Conservation (phyloP, 2,797 vertebrate species). For the Chromis chromis region DNA sequence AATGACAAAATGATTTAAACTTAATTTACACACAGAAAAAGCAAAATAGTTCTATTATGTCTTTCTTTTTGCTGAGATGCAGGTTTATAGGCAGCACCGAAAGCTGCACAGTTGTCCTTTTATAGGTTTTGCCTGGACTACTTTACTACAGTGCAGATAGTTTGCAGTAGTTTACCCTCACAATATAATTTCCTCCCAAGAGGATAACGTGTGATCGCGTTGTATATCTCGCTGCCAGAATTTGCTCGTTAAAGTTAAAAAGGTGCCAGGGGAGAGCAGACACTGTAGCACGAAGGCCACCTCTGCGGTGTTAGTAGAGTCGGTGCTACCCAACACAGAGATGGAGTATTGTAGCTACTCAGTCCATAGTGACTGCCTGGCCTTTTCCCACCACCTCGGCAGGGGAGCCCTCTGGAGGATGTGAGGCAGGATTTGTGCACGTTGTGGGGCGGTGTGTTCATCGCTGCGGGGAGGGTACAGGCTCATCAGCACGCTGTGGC, state of each 20-base stretch:
- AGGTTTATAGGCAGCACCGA: background rate
- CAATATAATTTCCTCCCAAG: background rate
- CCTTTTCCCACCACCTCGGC: conserved; percentile 18
- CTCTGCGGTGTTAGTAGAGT: background rate
- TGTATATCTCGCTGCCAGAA: conserved; percentile 9
- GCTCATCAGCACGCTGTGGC: conserved; percentile 42
- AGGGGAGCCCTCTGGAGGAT: conserved; percentile 34
- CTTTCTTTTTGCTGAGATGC: background rate
- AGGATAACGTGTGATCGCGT: conserved; percentile 1
- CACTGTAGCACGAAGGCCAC: conserved; percentile 6
- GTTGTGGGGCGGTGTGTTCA: conserved; percentile 20
- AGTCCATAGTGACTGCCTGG: conserved; percentile 9
- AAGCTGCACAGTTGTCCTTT: conserved; percentile 3
- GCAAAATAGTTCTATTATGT: background rate
- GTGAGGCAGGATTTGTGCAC: conserved; percentile 31
- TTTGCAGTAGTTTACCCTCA: conserved; percentile 18
- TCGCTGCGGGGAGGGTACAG: conserved; percentile 36
- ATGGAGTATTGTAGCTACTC: conserved; percentile 6
- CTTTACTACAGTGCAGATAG: conserved; percentile 16
- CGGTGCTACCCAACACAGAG: conserved; percentile 4
- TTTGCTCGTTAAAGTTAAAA: conserved; percentile 9
- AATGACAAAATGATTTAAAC: conserved; percentile 1
- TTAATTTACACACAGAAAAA: conserved; percentile 9
- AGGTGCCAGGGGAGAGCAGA: conserved; percentile 14
- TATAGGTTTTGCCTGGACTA: background rate